Evolutionary conservation across 2,888 invertebrate species (phyloP).

Genomic region (Petrolisthes cinctipes): DNA sequence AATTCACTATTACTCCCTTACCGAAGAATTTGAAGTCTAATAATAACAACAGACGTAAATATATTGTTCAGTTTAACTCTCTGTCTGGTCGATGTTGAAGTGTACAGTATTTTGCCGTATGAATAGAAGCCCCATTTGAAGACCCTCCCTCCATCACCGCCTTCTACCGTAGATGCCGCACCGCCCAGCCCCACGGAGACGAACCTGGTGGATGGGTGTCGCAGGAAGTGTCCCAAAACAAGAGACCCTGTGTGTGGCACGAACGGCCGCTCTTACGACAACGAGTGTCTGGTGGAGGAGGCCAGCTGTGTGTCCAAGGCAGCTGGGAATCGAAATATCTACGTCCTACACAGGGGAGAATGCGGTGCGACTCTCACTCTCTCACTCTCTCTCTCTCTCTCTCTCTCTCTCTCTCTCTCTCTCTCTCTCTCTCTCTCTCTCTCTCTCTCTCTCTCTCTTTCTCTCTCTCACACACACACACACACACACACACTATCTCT

Average conservation of each 20-base stretch:
- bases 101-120: too few species aligned
- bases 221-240: not conserved
- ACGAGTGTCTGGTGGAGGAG: constrained; percentile 20
- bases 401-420: constrained; percentile 3
- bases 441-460: not conserved
- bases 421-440: not conserved
- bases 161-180: not conserved
- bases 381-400: not conserved
- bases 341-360: not conserved
- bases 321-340: too few species aligned
- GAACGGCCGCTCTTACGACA: constrained; percentile 15
- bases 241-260: constrained; percentile 27
- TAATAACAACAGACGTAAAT: too few species aligned
- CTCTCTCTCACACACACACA: not conserved
- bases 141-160: not conserved
- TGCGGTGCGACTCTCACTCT: not conserved
- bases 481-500: not conserved
- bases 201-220: not conserved
- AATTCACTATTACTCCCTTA: too few species aligned
- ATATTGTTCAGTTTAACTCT: too few species aligned
- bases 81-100: too few species aligned
- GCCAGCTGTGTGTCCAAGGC: constrained; percentile 5
- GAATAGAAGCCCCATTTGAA: not conserved
- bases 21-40: too few species aligned
- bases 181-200: not conserved